These are phyloP conservation scores for Synergus japonicus DNA, from an alignment of 2,888 invertebrate genomes.

Conservation along the genomic window DNA sequence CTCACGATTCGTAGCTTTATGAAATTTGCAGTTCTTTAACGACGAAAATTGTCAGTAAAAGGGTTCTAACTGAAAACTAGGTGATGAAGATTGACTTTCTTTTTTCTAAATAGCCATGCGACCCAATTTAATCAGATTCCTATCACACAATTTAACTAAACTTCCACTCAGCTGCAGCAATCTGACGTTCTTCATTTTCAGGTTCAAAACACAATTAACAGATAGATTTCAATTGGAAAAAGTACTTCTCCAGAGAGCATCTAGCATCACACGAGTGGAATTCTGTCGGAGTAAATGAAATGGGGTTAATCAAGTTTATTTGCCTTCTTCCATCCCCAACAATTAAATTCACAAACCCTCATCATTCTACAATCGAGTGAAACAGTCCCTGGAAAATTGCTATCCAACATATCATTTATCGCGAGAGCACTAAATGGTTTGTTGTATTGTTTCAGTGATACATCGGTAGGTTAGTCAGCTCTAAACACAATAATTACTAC, in stretches of 20 bases:
- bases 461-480: background rate
- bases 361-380: background rate
- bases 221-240: background rate
- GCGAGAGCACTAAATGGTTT: background rate
- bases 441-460: background rate
- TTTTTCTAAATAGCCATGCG: too few species aligned
- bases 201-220: background rate
- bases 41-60: constrained; percentile 47
- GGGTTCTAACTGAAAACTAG: constrained; percentile 61
- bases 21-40: constrained; percentile 50
- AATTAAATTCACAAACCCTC: constrained; percentile 3
- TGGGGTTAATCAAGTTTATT: background rate
- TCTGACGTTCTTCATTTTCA: background rate
- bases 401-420: background rate
- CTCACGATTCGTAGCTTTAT: constrained; percentile 29
- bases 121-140: background rate
- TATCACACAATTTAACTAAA: background rate
- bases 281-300: constrained; percentile 35
- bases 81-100: constrained; percentile 55
- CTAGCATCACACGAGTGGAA: background rate
- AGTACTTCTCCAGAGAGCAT: background rate
- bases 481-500: background rate
- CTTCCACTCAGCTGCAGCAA: background rate
- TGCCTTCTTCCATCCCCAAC: background rate
- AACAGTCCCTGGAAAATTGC: background rate